Evolutionary conservation across 37 sponge, comb jelly and placozoan species (phyloP).

Genomic region (Cliona cf. orientalis): DNA sequence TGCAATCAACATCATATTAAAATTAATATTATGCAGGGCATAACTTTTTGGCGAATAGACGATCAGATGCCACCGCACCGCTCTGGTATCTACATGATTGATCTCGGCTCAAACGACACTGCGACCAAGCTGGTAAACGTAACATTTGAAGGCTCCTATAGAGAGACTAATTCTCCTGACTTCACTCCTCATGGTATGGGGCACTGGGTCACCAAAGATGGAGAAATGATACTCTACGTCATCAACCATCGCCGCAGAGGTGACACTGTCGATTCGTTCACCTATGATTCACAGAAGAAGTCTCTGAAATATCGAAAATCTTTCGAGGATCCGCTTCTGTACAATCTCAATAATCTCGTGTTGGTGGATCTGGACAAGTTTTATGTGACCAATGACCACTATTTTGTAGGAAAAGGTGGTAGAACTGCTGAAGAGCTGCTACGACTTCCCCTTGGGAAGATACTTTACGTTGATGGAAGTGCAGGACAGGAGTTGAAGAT

Average conservation of each 20-base stretch:
- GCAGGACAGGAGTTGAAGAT: not conserved
- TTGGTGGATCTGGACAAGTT: constrained; percentile 8
- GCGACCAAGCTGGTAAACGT: constrained; percentile 9
- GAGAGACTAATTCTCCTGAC: not conserved
- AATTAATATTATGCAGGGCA: constrained; percentile 10
- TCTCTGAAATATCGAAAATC: constrained; percentile 13
- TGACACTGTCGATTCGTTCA: constrained; percentile 35
- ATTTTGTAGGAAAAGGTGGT: not conserved
- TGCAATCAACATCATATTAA: too few relatives aligned
- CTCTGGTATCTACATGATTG: constrained; percentile 26
- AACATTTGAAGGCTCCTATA: not conserved
- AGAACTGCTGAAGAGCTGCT: not conserved
- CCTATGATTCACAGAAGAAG: not conserved
- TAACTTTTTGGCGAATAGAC: not conserved
- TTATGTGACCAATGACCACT: constrained; percentile 22
- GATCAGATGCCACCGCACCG: not conserved
- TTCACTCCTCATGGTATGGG: constrained; percentile 47
- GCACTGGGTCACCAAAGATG: constrained; percentile 41
- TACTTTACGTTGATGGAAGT: not conserved
- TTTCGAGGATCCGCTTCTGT: not conserved
- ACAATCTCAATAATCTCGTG: constrained; percentile 31
- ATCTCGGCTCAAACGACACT: constrained; percentile 11
- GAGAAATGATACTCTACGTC: constrained; percentile 28
- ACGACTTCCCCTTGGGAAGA: not conserved
- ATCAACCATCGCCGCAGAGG: constrained; percentile 21